These are phyloP conservation scores for Neria commutata DNA, from an alignment of 2,888 invertebrate genomes.

Conservation along the genomic window DNA sequence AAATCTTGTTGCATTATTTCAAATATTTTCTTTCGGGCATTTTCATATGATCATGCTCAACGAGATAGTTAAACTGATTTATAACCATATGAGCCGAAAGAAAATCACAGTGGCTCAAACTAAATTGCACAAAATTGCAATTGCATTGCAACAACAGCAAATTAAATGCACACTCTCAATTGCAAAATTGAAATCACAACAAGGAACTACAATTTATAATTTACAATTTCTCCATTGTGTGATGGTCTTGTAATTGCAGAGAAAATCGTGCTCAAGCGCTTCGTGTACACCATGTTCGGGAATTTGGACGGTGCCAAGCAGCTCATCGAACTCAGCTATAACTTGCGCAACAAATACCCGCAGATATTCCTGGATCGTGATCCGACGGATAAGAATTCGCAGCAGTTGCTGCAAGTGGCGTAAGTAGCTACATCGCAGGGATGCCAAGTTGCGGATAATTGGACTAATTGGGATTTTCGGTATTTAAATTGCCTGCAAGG, in stretches of 20 bases:
- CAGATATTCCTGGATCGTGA: constrained; percentile 66
- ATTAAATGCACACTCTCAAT: not conserved
- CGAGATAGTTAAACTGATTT: too few relatives aligned
- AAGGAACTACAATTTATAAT: not conserved
- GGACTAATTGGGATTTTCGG: not conserved
- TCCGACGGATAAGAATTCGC: constrained; percentile 57
- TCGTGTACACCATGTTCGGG: constrained; percentile 51
- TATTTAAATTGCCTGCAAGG: not conserved
- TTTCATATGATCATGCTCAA: too few relatives aligned
- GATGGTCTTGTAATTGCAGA: constrained; percentile 35
- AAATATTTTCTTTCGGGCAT: too few relatives aligned
- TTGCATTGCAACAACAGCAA: too few relatives aligned
- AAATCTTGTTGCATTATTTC: too few relatives aligned
- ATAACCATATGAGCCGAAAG: too few relatives aligned
- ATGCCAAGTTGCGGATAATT: too few relatives aligned
- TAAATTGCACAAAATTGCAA: too few relatives aligned
- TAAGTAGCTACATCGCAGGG: too few relatives aligned
- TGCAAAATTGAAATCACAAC: not conserved
- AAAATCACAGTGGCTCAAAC: too few relatives aligned
- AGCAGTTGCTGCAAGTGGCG: constrained; percentile 54
- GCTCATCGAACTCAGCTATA: constrained; percentile 59
- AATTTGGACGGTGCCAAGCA: constrained; percentile 53
- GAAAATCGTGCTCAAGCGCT: constrained; percentile 49
- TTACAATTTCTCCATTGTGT: not conserved
- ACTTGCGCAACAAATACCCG: constrained; percentile 64